These are phyloP conservation scores for Cantharis rustica DNA, from an alignment of 2,888 invertebrate species.

Conservation along the genomic window DNA sequence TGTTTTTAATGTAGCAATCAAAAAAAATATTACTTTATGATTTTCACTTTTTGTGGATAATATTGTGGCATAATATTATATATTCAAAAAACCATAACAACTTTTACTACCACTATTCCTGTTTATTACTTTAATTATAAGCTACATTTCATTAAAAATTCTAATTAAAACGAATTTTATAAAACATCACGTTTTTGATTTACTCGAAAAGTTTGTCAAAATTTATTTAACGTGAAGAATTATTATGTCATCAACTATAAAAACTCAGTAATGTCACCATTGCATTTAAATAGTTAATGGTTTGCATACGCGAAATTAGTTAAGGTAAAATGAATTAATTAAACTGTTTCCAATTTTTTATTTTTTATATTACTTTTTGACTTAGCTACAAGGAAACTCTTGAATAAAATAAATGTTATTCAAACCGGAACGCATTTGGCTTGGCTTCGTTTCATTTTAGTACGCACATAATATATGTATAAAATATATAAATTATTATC, in stretches of 20 bases:
- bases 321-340: background rate
- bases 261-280: background rate
- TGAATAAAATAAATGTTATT: background rate
- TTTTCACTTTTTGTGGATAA: background rate
- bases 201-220: background rate
- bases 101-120: background rate
- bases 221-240: background rate
- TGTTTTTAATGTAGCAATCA: background rate
- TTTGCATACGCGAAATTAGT: background rate
- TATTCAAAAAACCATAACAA: background rate
- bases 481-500: no score
- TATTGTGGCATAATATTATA: background rate
- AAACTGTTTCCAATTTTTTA: no score
- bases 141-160: background rate
- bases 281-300: background rate
- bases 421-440: background rate
- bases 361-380: background rate
- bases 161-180: background rate
- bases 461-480: background rate
- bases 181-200: background rate
- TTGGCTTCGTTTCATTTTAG: background rate
- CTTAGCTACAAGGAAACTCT: background rate
- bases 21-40: background rate
- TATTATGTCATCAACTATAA: background rate
- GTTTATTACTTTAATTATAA: background rate